phyloP scores from a whole-genome alignment of 2,888 invertebrate genomes.

The Panopea generosa region DNA sequence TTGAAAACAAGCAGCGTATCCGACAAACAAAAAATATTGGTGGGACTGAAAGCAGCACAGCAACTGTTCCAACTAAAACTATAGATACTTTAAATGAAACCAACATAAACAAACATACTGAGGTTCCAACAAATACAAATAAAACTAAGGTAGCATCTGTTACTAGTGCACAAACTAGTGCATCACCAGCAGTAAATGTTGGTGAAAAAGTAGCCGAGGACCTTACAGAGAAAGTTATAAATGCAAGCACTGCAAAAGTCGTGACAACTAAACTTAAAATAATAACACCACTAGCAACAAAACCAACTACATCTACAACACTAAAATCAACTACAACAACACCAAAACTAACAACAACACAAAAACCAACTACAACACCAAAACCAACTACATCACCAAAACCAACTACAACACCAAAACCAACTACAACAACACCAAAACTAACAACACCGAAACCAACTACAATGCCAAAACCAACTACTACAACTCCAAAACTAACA shows the following conservation, averaged over 20 bases:
- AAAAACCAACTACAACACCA: slow-evolving; percentile 25
- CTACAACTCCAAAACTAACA: slow-evolving; percentile 42
- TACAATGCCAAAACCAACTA: slow-evolving; percentile 37
- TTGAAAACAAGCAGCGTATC: too few species aligned
- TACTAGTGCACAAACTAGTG: not conserved
- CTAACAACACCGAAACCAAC: slow-evolving; percentile 36
- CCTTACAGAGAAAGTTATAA: too few species aligned
- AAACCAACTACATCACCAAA: slow-evolving; percentile 30
- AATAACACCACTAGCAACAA: not conserved
- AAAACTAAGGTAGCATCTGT: not conserved
- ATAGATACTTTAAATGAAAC: too few species aligned
- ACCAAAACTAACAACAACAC: slow-evolving; percentile 11
- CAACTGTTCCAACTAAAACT: too few species aligned
- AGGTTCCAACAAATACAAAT: not conserved
- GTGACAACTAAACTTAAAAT: too few species aligned
- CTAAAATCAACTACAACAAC: slow-evolving; percentile 18
- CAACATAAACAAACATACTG: not conserved
- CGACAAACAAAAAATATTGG: too few species aligned
- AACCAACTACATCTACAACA: slow-evolving; percentile 14
- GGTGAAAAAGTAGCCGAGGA: too few species aligned
- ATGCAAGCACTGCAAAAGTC: too few species aligned
- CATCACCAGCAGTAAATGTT: not conserved
- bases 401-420: slow-evolving; percentile 37
- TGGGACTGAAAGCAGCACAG: too few species aligned
- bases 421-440: slow-evolving; percentile 37